Evolutionary conservation across 2,888 invertebrate genomes (phyloP).

Genomic region (Volucella zonaria): DNA sequence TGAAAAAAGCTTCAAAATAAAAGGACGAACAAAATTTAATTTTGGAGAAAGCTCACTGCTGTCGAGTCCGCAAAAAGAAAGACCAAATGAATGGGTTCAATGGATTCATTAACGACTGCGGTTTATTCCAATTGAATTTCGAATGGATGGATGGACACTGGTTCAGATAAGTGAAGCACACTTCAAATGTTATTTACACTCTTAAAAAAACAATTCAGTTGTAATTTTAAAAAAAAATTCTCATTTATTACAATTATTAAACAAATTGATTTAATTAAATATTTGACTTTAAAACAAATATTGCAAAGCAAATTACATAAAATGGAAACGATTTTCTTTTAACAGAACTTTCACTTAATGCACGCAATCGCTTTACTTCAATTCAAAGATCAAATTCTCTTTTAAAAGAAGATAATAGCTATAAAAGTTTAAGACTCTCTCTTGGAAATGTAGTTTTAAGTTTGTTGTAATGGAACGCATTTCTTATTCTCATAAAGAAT

Average conservation of each 20-base stretch:
- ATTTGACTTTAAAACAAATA: conserved; percentile 33
- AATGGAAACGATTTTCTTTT: conserved; percentile 17
- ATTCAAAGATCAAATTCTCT: conserved; percentile 2
- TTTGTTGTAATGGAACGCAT: background rate
- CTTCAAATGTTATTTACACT: background rate
- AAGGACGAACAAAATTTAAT: too few relatives aligned
- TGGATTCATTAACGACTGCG: too few relatives aligned
- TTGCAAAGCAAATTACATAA: conserved; percentile 21
- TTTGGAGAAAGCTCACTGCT: too few relatives aligned
- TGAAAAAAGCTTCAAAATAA: too few relatives aligned
- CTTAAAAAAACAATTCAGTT: background rate
- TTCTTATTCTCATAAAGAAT: too few relatives aligned
- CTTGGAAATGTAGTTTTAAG: conserved; percentile 51
- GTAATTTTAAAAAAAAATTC: conserved; percentile 47
- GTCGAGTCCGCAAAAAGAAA: too few relatives aligned
- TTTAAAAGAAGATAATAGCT: conserved; percentile 13
- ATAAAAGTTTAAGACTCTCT: conserved; percentile 37
- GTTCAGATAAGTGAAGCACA: too few relatives aligned
- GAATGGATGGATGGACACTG: too few relatives aligned
- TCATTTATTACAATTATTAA: conserved; percentile 55
- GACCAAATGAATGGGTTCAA: too few relatives aligned
- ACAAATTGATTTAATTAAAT: conserved; percentile 32
- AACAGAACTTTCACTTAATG: conserved; percentile 37
- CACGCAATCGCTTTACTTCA: conserved; percentile 38
- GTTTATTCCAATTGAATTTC: too few relatives aligned